Conservation (phyloP, 2,888 invertebrate species). For the Apotomis betuletana region DNA sequence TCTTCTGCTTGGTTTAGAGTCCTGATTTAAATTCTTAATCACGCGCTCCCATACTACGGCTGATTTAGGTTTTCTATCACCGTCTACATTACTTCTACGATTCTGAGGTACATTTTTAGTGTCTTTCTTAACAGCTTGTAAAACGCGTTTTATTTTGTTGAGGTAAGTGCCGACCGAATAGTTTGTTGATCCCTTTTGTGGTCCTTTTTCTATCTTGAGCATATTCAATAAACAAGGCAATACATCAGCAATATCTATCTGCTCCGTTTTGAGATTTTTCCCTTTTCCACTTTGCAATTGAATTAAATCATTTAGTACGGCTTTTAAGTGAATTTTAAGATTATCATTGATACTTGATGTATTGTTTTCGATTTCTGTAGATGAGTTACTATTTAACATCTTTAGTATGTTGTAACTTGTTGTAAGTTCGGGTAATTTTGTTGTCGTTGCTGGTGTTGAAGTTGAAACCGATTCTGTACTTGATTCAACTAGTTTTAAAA, state of each 20-base stretch:
- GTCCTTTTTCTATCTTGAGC: slow-evolving; percentile 52
- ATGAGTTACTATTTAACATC: not conserved
- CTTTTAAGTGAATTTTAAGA: slow-evolving; percentile 69
- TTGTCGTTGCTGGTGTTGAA: slow-evolving; percentile 40
- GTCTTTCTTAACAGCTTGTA: slow-evolving; percentile 61
- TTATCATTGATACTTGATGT: slow-evolving; percentile 62
- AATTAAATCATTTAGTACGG: slow-evolving; percentile 67
- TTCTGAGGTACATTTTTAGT: slow-evolving; percentile 48
- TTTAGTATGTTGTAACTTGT: slow-evolving; percentile 23
- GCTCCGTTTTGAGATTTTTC: slow-evolving; percentile 48
- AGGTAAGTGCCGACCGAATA: slow-evolving; percentile 40
- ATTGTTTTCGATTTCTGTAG: slow-evolving; percentile 37
- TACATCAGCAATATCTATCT: slow-evolving; percentile 61
- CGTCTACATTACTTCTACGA: slow-evolving; percentile 53
- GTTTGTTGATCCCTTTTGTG: slow-evolving; percentile 35
- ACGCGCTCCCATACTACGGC: slow-evolving; percentile 69
- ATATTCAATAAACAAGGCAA: slow-evolving; percentile 72
- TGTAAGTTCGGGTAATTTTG: slow-evolving; percentile 7
- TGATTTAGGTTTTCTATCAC: slow-evolving; percentile 60
- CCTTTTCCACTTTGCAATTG: slow-evolving; percentile 65
- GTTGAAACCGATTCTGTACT: slow-evolving; percentile 35
- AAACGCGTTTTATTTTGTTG: slow-evolving; percentile 58
- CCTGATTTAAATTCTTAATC: slow-evolving; percentile 57
- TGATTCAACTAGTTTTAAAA: slow-evolving; percentile 58
- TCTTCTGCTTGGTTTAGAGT: slow-evolving; percentile 52